Base-by-base conservation (phyloP, 2,888 invertebrate genomes). In the Plutella xylostella region DNA sequence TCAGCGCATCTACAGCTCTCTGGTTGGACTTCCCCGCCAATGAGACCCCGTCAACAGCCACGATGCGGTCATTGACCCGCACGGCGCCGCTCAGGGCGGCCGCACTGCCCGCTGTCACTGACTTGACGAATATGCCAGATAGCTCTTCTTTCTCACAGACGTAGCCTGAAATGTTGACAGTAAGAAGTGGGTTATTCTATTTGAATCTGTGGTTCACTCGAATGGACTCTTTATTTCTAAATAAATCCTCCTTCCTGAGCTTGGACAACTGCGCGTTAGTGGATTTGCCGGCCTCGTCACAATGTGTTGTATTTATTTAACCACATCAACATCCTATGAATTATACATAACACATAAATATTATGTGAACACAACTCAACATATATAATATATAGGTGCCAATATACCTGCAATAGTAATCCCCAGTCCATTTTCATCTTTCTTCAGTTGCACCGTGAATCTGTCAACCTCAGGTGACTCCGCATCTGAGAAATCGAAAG, bases 71-170 rank as follows among this genome's bases (percentile, higher is more conserved):
- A 75, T 99, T 98, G 54, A 98, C 96, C 58, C 92, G 91, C 61
- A 99, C 97, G 63, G 91, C 89, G 9, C 96, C 96, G 71, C 97
- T 96, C 45, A 93, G 65, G 60, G 96, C 96, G 5, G 98, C 98
- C 12, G 98, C 97, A 69, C 98, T 98, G 41, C 97, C 96, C 51
- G 94, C 91, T 49, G 96, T 96, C 55, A 99, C 95, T 47, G 97
- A 98, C 79, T 98, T 98, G 46, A 99, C 97, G 82, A 99, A 99
- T 58, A 99, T 98, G 25, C 99, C 99, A 0, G 97, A 97, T 40
- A 99, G 85, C 69, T 99, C 98, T 77, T 98, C 98, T 80, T 97
- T 97, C 72, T 97, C 97, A 69, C 97, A 97, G 12, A 98, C 97
- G 69, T 98, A 98, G 46, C 96, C 93, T 85, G 55, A n/a, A n/a